Base-by-base conservation (phyloP, 2,888 invertebrate species). In the Disparrhopalites patrizii region DNA sequence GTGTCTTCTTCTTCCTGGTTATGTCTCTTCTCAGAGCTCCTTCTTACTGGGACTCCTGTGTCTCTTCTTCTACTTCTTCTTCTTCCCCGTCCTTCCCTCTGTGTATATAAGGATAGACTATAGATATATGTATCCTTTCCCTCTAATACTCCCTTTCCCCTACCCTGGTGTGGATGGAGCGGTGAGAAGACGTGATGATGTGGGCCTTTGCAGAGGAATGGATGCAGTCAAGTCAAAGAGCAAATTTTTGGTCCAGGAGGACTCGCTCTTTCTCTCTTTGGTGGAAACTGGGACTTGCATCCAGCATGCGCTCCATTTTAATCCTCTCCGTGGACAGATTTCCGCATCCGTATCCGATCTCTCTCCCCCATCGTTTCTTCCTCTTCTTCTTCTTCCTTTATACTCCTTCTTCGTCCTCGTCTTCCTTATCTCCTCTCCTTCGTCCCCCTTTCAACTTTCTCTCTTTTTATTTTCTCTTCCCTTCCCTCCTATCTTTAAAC, bases 311-410 rank as follows among this genome's bases (percentile, higher is more conserved):
- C 52, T 52, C 62, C 36, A 43, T 38, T 52, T 36, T 62, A 61
- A 61, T 61, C 61, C 61, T 31, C 50, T 61, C 47, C 56, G 38
- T 38, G 62, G 62, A 62, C 50, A 62, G 62, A 62, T 62, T 62
- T 62, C 52, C 62, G 36, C 52, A 62, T 62, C 62, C 43, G 43
- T 40, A 38, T 52, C 52, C 38, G 33, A 25, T 51, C 31, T 30
- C 50, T n/a, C n/a, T 50, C 27, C 60, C 31, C 30, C 20, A 23
- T 38, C 25, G 36, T 40, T 20, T 10, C 33, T 40, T 36, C 33
- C 13, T 15, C 40, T 15, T 18, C 30, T 60, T 25, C 30, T 25
- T 40, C 47, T 55, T 18, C 25, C 28, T 27, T 52, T 10, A 3
- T 27, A 8, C 13, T 3, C 8, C 52, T 52, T 10, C 36, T 10